These are phyloP conservation scores for Drosophila ironensis DNA, from an alignment of 1,140 invertebrate species.

Conservation along the genomic window DNA sequence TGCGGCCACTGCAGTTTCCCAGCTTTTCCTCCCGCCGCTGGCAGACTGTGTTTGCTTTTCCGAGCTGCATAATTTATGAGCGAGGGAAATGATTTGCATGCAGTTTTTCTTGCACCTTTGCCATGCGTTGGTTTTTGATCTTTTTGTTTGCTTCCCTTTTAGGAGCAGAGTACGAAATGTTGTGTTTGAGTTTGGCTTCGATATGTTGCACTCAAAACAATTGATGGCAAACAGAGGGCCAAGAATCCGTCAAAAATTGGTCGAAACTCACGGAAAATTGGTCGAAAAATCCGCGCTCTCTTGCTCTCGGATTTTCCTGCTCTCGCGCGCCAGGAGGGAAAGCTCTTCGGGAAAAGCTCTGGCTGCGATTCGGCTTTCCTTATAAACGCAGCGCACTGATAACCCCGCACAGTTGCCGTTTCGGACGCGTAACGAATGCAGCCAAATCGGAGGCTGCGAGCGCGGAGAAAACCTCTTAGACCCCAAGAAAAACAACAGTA, in stretches of 20 bases:
- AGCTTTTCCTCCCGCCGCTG: background rate
- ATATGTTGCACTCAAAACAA: slow-evolving; percentile 70
- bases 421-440: slow-evolving; percentile 61
- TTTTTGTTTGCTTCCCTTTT: slow-evolving; percentile 8
- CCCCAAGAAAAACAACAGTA: slow-evolving; percentile 10
- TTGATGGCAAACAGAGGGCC: slow-evolving; percentile 47
- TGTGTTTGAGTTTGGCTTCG: slow-evolving; percentile 43
- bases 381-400: slow-evolving; percentile 61
- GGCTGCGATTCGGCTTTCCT: slow-evolving; percentile 17
- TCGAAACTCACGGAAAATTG: slow-evolving; percentile 42
- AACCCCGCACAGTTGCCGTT: slow-evolving; percentile 65
- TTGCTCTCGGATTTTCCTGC: slow-evolving; percentile 24
- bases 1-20: slow-evolving; percentile 15
- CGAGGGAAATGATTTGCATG: slow-evolving; percentile 69
- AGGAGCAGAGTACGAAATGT: slow-evolving; percentile 16
- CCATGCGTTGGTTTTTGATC: background rate
- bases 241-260: slow-evolving; percentile 12
- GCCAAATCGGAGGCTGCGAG: slow-evolving; percentile 18
- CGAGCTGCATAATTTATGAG: slow-evolving; percentile 65
- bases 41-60: slow-evolving; percentile 6
- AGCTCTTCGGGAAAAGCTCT: slow-evolving; percentile 41
- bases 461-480: slow-evolving; percentile 2
- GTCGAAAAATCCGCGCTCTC: slow-evolving; percentile 36
- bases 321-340: slow-evolving; percentile 17
- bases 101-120: slow-evolving; percentile 48